Conservation (phyloP, 2,113 vertebrate species). For the Cranoglanis bouderius region DNA sequence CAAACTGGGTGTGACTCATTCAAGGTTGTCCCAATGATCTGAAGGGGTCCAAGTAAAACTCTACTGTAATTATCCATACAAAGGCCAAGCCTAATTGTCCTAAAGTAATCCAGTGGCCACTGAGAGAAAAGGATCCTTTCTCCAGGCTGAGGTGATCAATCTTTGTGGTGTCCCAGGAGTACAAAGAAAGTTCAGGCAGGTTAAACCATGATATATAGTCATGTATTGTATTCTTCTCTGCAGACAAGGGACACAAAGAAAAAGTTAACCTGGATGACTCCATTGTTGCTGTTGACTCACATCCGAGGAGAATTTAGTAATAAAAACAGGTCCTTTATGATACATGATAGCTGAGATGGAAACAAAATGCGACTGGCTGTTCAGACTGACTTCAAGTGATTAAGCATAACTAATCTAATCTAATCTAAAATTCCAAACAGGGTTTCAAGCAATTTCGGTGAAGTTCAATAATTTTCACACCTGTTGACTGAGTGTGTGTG, state of each 20-base stretch:
- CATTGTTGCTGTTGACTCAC: conserved; percentile 52
- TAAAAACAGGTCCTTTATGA: conserved; percentile 47
- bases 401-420: neutral
- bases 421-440: neutral
- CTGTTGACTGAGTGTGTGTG: conserved; percentile 15
- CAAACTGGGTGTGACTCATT: conserved; percentile 36
- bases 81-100: conserved; percentile 61
- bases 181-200: conserved; percentile 56
- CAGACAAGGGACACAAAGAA: conserved; percentile 53
- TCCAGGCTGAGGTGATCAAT: conserved; percentile 60
- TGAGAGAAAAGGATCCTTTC: conserved; percentile 55
- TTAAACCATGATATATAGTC: conserved; percentile 59
- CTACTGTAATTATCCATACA: conserved; percentile 64
- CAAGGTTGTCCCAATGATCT: conserved; percentile 55
- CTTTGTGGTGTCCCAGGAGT: conserved; percentile 52
- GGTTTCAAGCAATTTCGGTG: neutral
- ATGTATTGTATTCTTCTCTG: conserved; percentile 57
- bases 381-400: conserved; percentile 1
- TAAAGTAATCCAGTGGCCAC: conserved; percentile 61
- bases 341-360: conserved; percentile 30
- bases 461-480: neutral
- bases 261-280: conserved; percentile 53
- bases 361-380: conserved; percentile 48
- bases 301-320: conserved; percentile 51
- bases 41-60: conserved; percentile 43